A percentile compares a stretch with the other conserved stretches of the same genome.
Evolutionary conservation across 2,888 invertebrate genomes (phyloP).

Genomic region (Microchrysa polita): DNA sequence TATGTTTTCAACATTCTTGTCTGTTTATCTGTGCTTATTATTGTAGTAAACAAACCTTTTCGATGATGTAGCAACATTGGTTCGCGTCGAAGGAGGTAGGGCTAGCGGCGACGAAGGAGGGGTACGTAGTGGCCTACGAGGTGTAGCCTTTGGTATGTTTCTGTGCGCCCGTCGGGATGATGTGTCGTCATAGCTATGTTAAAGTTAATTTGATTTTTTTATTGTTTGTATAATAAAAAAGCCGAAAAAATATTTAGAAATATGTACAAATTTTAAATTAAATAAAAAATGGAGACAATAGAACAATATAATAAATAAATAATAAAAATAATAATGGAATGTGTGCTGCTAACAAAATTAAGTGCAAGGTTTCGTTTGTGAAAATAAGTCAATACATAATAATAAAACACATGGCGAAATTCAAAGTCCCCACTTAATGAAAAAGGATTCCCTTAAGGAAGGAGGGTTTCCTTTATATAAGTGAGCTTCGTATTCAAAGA

Average conservation of each 20-base stretch:
- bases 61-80: constrained; percentile 61
- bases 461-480: too few relatives aligned
- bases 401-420: too few relatives aligned
- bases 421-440: too few relatives aligned
- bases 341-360: constrained; percentile 38
- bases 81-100: constrained; percentile 59
- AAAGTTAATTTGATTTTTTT: constrained; percentile 38
- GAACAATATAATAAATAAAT: not conserved
- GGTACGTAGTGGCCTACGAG: constrained; percentile 63
- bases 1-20: constrained; percentile 2
- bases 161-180: constrained; percentile 53
- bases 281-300: not conserved
- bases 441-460: too few relatives aligned
- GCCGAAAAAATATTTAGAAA: constrained; percentile 21
- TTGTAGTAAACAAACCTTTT: constrained; percentile 44
- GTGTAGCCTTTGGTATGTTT: constrained; percentile 56
- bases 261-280: constrained; percentile 24
- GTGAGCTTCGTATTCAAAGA: too few relatives aligned
- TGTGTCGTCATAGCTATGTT: constrained; percentile 45
- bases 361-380: constrained; percentile 12
- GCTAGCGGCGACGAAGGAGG: constrained; percentile 63
- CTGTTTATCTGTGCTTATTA: constrained; percentile 19
- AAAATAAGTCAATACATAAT: too few relatives aligned
- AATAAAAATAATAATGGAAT: not conserved
- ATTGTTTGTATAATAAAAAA: constrained; percentile 12